Evolutionary conservation across 2,888 invertebrate genomes (phyloP), one percentile per base, ranked within the genome.

Genomic region (Apomyelois bistriatella): DNA sequence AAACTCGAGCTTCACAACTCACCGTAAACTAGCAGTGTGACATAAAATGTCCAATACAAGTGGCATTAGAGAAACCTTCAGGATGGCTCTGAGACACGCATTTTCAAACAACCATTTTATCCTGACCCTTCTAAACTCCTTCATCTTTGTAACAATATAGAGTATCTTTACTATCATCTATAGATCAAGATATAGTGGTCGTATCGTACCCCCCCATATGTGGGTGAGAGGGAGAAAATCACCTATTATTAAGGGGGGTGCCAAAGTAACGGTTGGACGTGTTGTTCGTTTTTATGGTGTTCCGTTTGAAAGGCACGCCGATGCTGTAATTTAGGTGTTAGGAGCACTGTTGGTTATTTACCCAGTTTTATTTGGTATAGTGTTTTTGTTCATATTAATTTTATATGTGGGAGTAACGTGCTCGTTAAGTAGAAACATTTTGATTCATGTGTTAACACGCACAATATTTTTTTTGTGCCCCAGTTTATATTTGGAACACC

Each of bases 181-280:
- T 43, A 60, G 83, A 50, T 75, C 85, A 62, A 53, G 30, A 15
- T 65, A 70, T 7, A 60, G 58, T 82, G 82, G 87, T 60, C 62
- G 9, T 46, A 37, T 22, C 13, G 10, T 59, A 59, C 64, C 69
- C 60, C n/a, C 71, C 67, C 72, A 66, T 73, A 70, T 70, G 74
- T 72, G 75, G 73, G 75, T 56, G 67, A 68, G 60, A 65, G 79
- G 79, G 82, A 81, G 76, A 59, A 79, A 83, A 85, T 86, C 84
- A 82, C 82, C 85, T 82, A 85, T 85, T 85, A 88, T 86, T 86
- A 85, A 78, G 74, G 82, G 84, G 85, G 88, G 87, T 86, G 86
- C 81, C 79, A 83, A 83, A 83, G 78, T 85, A 86, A 88, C 82
- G 82, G 77, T 76, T 82, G 75, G 77, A 81, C 80, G 82, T 84